phyloP scores from a whole-genome alignment of 2,113 vertebrate species.

The Pelusios castaneus region DNA sequence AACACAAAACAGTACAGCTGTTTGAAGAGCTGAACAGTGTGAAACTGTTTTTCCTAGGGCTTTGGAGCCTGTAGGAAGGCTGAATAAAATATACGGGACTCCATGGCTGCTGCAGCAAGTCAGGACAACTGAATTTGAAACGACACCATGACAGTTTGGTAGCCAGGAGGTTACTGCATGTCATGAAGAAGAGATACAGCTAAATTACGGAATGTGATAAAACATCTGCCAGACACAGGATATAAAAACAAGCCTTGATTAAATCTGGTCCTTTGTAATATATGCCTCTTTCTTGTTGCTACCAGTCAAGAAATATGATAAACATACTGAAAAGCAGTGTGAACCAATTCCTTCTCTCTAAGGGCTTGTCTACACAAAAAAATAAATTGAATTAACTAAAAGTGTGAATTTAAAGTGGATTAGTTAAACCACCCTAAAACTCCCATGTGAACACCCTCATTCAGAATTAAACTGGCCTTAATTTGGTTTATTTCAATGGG shows the following conservation, averaged over 20 bases:
- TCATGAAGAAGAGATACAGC: neutral
- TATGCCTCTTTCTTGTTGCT: neutral
- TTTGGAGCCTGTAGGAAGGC: conserved; percentile 59
- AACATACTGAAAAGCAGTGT: neutral
- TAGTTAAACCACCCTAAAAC: neutral
- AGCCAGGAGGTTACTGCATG: conserved; percentile 4
- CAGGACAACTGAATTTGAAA: conserved; percentile 48
- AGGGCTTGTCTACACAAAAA: neutral
- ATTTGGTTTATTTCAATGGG: neutral
- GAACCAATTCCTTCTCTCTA: neutral
- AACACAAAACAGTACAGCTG: conserved; percentile 71
- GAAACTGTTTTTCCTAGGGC: conserved; percentile 70
- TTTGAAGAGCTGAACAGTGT: conserved; percentile 71
- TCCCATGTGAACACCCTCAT: neutral
- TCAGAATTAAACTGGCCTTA: neutral
- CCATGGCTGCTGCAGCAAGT: conserved; percentile 52
- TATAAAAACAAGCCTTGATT: neutral
- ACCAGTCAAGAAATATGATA: neutral
- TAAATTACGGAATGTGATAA: neutral
- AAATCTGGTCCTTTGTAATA: neutral
- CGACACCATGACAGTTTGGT: conserved; percentile 45
- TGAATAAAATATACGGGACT: conserved; percentile 61
- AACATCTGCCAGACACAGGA: neutral
- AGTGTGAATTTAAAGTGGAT: neutral
- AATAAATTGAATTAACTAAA: neutral